Base-by-base conservation (phyloP, 2,888 invertebrate genomes). In the Timema cristinae region DNA sequence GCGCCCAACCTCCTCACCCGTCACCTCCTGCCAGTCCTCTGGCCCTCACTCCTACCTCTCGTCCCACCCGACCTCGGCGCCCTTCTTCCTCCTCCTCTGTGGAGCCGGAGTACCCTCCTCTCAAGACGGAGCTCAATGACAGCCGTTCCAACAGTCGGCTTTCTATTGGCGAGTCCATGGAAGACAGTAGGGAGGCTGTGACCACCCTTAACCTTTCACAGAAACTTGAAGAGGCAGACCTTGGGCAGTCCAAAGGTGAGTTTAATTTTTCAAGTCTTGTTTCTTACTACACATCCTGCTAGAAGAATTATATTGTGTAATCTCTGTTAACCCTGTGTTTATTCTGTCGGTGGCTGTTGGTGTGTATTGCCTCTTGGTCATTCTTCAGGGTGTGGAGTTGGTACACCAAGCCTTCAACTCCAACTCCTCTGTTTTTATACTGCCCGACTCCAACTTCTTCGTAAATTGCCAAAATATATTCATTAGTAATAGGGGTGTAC, bases 241-340 rank as follows among this genome's bases (percentile, higher is more conserved):
- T 69, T 32, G 73, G 67, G n/a, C 75, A 75, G 16, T 49, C 73
- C 11, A 75, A 75, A 75, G 75, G 75, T 75, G 70, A 61, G 73
- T 66, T 68, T 59, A 67, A 15, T 5, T 59, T 59, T 59, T 32
- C 32, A 32, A 32, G 32, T 32, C 32, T 32, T 4, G 32, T 32
- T 32, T 32, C 32, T 32, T 32, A 32, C 32, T 32, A 32, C 4
- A 32, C 2, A 32, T 32, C 2, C 32, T 32, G 32, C 32, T 32
- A 32, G 32, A 32, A 32, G 32, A 32, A 32, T 32, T 32, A 32
- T 32, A 32, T 32, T 4, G 1, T 32, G 32, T 32, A 32, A 1
- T 32, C 32, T 32, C 32, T 4, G 32, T 32, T 32, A 32, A 32
- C 32, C 32, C 32, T 32, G 32, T 32, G 32, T 32, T 32, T 32